phyloP scores from a whole-genome alignment of 2,797 vertebrate genomes.

The Gallirallus australis region DNA sequence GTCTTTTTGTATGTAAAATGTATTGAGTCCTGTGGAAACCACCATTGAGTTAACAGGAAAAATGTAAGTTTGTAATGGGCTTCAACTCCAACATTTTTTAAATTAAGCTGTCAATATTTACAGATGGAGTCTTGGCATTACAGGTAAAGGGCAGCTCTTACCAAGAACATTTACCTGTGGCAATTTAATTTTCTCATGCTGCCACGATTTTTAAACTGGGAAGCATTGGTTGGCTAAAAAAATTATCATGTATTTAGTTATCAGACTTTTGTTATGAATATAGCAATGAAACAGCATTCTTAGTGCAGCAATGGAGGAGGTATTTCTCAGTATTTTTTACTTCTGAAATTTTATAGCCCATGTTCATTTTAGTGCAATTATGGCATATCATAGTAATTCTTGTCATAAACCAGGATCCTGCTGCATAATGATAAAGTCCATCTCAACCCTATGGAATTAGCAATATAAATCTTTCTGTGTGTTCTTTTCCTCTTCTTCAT shows the following conservation, averaged over 20 bases:
- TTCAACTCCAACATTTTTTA: background rate
- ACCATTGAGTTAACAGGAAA: background rate
- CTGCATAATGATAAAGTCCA: background rate
- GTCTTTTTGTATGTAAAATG: background rate
- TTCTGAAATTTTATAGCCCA: background rate
- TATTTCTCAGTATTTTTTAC: background rate
- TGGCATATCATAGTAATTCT: background rate
- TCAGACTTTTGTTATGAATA: background rate
- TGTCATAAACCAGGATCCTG: background rate
- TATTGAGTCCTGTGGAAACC: background rate
- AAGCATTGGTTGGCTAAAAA: background rate
- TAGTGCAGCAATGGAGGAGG: background rate
- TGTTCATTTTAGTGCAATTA: background rate
- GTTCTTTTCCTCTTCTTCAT: background rate
- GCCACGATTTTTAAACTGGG: background rate
- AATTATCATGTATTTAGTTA: background rate
- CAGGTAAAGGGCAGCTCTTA: background rate
- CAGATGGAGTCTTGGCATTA: background rate
- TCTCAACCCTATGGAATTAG: background rate
- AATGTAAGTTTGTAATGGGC: background rate
- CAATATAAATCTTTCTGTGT: background rate
- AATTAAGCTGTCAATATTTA: background rate
- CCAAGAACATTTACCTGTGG: background rate
- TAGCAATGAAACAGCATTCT: background rate
- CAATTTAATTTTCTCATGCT: constrained; percentile 3